A percentile compares a stretch with the other conserved stretches of the same genome.
These are phyloP conservation scores for Vanacampus margaritifer DNA, from an alignment of 2,113 vertebrate species.

Conservation along the genomic window DNA sequence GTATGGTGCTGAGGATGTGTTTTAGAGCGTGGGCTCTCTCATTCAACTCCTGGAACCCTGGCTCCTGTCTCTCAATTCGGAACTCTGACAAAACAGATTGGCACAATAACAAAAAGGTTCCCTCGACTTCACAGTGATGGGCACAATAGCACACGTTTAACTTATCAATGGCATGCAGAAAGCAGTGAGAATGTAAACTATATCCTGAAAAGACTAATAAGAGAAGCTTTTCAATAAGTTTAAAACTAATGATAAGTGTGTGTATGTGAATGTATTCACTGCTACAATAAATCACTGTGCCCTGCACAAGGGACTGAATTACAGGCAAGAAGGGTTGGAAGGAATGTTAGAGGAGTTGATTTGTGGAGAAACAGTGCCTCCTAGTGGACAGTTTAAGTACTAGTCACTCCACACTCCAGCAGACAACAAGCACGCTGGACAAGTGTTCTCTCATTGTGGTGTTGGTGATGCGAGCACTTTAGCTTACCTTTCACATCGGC, in stretches of 20 bases:
- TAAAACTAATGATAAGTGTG: constrained; percentile 54
- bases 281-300: constrained; percentile 68
- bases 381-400: constrained; percentile 31
- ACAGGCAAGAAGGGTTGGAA: constrained; percentile 30
- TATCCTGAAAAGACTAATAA: constrained; percentile 16
- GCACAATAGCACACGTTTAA: neutral
- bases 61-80: constrained; percentile 88
- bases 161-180: constrained; percentile 20
- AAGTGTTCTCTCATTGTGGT: neutral
- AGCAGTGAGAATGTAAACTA: constrained; percentile 6
- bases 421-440: neutral
- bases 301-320: constrained; percentile 64
- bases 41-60: constrained; percentile 94
- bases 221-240: constrained; percentile 51
- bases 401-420: neutral
- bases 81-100: constrained; percentile 77
- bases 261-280: constrained; percentile 60
- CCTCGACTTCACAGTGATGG: constrained; percentile 5
- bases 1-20: constrained; percentile 93
- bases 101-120: constrained; percentile 23
- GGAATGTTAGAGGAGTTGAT: constrained; percentile 29
- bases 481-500: constrained; percentile 85
- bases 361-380: constrained; percentile 71
- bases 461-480: neutral
- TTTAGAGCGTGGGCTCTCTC: constrained; percentile 90